Percentiles rank a stretch among this genome's conserved stretches.
Conservation (phyloP, 2,113 vertebrate genomes). For the Antigone vipio region DNA sequence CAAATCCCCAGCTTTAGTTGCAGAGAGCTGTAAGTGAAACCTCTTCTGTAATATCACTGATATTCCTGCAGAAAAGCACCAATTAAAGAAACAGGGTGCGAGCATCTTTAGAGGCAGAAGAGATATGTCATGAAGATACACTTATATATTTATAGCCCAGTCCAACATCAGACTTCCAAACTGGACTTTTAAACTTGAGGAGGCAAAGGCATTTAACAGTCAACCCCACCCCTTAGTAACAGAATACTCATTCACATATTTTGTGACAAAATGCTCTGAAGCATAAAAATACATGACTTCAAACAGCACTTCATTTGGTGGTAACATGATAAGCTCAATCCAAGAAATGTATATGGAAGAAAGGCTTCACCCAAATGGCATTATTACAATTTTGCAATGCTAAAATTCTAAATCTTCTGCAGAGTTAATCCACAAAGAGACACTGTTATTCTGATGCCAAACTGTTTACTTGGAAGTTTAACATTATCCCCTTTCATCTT, state of each 20-base stretch:
- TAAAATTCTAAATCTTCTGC: background rate
- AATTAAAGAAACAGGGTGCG: background rate
- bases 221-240: fast-evolving
- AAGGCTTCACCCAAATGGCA: background rate
- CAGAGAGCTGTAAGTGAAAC: background rate
- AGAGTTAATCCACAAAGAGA: background rate
- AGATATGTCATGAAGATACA: background rate
- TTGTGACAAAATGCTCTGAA: background rate
- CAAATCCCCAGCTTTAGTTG: background rate
- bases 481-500: background rate
- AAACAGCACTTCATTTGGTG: background rate
- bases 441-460: background rate
- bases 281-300: background rate
- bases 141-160: background rate
- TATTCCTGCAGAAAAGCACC: background rate
- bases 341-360: background rate
- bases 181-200: background rate
- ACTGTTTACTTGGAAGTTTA: background rate
- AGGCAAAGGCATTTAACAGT: background rate
- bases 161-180: background rate
- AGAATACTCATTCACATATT: background rate
- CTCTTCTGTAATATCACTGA: background rate
- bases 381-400: background rate
- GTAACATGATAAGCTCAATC: background rate
- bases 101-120: background rate